These are phyloP conservation scores for Ophion ventricosus DNA, from an alignment of 2,888 invertebrate genomes.

Conservation along the genomic window DNA sequence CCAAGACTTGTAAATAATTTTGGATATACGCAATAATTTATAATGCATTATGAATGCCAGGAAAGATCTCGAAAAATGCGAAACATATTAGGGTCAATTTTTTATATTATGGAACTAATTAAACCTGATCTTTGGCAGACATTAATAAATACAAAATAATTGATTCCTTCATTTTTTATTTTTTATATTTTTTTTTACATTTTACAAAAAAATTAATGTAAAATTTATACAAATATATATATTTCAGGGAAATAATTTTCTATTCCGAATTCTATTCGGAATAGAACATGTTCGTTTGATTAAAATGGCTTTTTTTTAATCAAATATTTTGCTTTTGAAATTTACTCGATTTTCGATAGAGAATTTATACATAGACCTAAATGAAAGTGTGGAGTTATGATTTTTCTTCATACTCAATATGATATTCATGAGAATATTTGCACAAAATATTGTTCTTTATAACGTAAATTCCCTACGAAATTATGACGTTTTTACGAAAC, in stretches of 20 bases:
- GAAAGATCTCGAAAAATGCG: not conserved
- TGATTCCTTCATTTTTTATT: too few species aligned
- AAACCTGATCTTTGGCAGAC: too few species aligned
- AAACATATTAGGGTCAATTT: not conserved
- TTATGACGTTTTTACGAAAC: not conserved
- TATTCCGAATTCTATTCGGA: too few species aligned
- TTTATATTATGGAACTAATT: too few species aligned
- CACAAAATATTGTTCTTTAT: not conserved
- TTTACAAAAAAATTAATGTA: too few species aligned
- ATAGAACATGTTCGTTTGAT: too few species aligned
- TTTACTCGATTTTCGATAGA: too few species aligned
- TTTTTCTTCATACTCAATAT: not conserved
- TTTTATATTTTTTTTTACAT: not conserved
- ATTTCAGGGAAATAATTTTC: not conserved
- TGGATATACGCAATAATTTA: not conserved
- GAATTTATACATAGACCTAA: too few species aligned
- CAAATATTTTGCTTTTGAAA: too few species aligned
- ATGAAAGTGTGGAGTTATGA: not conserved
- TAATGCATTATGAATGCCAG: not conserved
- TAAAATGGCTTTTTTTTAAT: too few species aligned
- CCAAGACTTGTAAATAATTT: not conserved
- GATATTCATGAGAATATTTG: not conserved
- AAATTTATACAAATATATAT: not conserved
- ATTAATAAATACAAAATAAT: too few species aligned
- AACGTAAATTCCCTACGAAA: not conserved